Evolutionary conservation across 2,113 vertebrate genomes (phyloP), one percentile per base, ranked within the genome.

Genomic region (Saccopteryx leptura): DNA sequence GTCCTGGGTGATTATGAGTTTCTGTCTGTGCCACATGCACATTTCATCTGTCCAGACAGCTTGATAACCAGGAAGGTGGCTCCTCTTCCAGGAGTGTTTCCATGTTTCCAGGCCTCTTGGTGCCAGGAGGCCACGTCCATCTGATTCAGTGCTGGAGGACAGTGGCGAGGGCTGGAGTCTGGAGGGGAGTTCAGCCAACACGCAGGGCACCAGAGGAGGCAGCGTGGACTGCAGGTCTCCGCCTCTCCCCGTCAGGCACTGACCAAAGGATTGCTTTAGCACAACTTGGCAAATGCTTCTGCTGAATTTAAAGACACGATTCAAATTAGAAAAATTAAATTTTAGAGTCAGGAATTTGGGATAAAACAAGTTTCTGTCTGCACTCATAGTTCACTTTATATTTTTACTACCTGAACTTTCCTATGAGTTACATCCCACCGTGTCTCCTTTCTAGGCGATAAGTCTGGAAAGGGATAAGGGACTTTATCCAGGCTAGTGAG

Each of bases 321-420:
- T 93, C 48, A 46, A 82, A n/a, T 82, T 28, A 82, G 26, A 65
- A 28, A 92, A 89, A 81, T 54, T 69, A 78, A 74, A 83, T 54
- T 65, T 87, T 69, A 83, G 52, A 13, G 4, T n/a, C 60, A 56
- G 17, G 31, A 50, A 56, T 76, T 92, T 0, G 28, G 31, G 13
- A 7, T 71, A 68, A 85, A 88, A 65, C 39, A 87, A 89, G 81
- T 71, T 68, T 54, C 56, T 46, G 65, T 26, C 69, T 89, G 14
- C 8, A 71, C 24, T 33, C 78, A 23, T 19, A 28, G 24, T n/a
- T 94, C 18, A n/a, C 52, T 92, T 89, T 19, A 39, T 69, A 61
- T 75, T 75, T 66, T 79, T 85, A 63, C 88, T 39, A 39, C 65
- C 65, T 52, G n/a, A 83, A 3, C 8, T 93, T 66, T 81, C 63